Percentiles rank a stretch among this genome's conserved stretches.
These are phyloP conservation scores for Pachycephus smyrnensis DNA, from an alignment of 2,888 invertebrate genomes.

Conservation along the genomic window DNA sequence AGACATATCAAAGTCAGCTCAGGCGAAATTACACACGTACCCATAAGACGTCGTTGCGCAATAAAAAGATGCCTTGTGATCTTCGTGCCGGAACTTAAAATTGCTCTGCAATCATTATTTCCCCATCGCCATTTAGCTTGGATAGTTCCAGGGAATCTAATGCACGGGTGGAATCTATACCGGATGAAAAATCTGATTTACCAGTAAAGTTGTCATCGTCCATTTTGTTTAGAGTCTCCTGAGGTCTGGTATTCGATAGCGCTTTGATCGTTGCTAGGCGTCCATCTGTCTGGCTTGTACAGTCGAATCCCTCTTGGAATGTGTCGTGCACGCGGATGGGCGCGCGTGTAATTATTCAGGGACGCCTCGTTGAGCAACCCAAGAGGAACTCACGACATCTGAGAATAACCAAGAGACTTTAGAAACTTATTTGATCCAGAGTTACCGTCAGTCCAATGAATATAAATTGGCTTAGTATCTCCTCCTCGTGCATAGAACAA, in stretches of 20 bases:
- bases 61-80: too few species aligned
- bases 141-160: neutral
- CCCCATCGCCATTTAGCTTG: neutral
- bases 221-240: too few species aligned
- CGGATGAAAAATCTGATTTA: neutral
- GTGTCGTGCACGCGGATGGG: neutral
- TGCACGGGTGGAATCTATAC: neutral
- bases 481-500: neutral
- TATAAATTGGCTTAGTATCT: conserved; percentile 18
- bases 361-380: neutral
- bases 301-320: neutral
- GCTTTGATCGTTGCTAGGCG: neutral
- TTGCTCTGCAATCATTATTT: neutral
- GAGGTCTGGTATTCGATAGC: neutral
- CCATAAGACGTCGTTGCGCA: too few species aligned
- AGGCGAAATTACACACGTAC: neutral
- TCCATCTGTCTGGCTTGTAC: neutral
- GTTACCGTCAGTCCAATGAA: conserved; percentile 21
- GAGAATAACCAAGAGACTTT: conserved; percentile 13
- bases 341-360: neutral
- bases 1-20: neutral
- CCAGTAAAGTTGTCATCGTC: neutral
- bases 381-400: neutral
- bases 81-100: neutral
- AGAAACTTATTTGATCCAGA: conserved; percentile 22